phyloP scores from a whole-genome alignment of 2,113 vertebrate genomes.

The Genyomyrus donnyi region DNA sequence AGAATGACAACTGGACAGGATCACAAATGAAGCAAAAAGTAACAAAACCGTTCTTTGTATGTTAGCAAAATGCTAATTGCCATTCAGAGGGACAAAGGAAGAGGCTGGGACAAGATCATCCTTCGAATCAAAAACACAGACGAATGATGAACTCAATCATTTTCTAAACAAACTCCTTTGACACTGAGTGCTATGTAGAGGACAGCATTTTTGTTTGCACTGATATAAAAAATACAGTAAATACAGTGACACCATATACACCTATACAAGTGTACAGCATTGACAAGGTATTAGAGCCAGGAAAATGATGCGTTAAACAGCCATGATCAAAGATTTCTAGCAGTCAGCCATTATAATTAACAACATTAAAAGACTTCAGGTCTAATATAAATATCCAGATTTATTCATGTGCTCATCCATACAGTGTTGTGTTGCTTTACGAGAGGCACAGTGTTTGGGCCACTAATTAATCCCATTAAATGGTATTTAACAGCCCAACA shows the following conservation, averaged over 20 bases:
- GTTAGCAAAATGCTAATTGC: not conserved
- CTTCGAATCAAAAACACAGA: not conserved
- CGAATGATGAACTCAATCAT: not conserved
- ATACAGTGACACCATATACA: not conserved
- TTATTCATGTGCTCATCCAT: not conserved
- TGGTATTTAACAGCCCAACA: not conserved
- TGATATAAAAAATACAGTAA: not conserved
- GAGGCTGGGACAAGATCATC: not conserved
- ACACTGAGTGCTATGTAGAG: not conserved
- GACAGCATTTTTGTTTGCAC: not conserved
- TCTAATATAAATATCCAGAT: not conserved
- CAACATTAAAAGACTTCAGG: not conserved
- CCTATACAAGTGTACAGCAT: not conserved
- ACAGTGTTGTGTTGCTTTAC: not conserved
- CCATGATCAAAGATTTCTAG: not conserved
- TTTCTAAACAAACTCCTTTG: not conserved
- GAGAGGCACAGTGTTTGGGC: not conserved
- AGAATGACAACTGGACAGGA: not conserved
- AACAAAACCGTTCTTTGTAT: not conserved
- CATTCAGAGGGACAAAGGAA: not conserved
- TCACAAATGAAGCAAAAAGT: not conserved
- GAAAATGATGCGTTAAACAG: not conserved
- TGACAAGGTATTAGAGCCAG: not conserved
- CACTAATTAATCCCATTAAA: not conserved
- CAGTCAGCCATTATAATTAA: not conserved